Evolutionary conservation across 1,140 invertebrate species (phyloP).

Genomic region (Nixonia krombeini): DNA sequence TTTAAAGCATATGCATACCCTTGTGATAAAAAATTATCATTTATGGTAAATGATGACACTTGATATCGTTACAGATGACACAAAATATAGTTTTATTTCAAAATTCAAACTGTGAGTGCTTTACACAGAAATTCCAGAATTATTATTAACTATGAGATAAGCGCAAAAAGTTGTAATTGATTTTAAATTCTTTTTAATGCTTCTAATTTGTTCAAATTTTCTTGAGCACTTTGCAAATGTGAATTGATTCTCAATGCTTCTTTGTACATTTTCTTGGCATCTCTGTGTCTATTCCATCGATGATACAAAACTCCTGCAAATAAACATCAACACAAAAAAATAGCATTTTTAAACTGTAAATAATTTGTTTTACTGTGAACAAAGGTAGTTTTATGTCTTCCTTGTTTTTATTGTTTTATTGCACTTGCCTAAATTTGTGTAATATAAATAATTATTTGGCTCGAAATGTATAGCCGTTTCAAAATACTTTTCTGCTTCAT

Average conservation of each 20-base stretch:
- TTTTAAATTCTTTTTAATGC: background rate
- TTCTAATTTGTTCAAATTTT: constrained; percentile 76
- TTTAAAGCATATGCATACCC: constrained; percentile 68
- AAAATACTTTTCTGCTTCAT: constrained; percentile 87
- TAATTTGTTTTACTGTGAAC: constrained; percentile 5
- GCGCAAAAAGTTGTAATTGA: background rate
- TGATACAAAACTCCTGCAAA: constrained; percentile 92
- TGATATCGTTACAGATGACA: too few relatives aligned
- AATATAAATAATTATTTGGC: constrained; percentile 80
- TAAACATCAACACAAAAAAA: constrained; percentile 11
- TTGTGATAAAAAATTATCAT: constrained; percentile 9
- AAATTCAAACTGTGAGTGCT: too few relatives aligned
- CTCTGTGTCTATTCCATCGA: constrained; percentile 85
- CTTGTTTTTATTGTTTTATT: constrained; percentile 1
- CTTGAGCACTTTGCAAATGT: constrained; percentile 75
- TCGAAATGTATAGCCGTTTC: constrained; percentile 80
- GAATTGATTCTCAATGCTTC: constrained; percentile 83
- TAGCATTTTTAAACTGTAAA: constrained; percentile 2
- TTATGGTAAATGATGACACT: background rate
- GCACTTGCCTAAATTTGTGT: constrained; percentile 86
- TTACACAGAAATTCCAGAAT: too few relatives aligned
- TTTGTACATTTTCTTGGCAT: constrained; percentile 83
- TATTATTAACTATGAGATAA: too few relatives aligned
- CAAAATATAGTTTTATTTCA: too few relatives aligned
- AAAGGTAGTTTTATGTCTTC: constrained; percentile 2